These are phyloP conservation scores for Microctenopoma stevenorrisi DNA, from an alignment of 2,797 vertebrate species.

Conservation along the genomic window DNA sequence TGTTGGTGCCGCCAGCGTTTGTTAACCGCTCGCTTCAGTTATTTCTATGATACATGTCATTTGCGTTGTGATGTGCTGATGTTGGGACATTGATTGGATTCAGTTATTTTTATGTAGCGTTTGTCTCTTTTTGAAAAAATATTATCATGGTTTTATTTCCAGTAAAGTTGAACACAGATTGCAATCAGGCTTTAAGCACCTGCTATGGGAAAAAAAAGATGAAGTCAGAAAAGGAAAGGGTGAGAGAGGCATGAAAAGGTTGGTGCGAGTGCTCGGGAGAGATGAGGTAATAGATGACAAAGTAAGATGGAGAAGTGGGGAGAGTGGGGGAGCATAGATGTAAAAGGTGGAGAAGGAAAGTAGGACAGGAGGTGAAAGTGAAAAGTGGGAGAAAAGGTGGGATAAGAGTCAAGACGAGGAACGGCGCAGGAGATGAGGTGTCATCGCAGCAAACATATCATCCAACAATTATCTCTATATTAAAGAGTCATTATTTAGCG, in stretches of 20 bases:
- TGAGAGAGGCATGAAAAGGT: neutral
- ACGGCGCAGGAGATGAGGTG: neutral
- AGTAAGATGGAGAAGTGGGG: neutral
- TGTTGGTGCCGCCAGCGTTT: conserved; percentile 31
- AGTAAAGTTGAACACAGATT: neutral
- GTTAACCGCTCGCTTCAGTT: neutral
- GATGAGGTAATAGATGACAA: conserved; percentile 3
- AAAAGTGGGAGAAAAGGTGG: neutral
- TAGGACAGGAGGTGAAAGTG: conserved; percentile 11
- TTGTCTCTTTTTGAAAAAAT: neutral
- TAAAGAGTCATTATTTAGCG: neutral
- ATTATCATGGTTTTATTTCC: neutral
- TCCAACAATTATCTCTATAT: neutral
- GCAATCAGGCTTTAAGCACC: conserved; percentile 18
- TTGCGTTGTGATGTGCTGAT: no score
- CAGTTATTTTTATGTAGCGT: neutral
- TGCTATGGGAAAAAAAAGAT: conserved; percentile 24
- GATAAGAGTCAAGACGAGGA: neutral
- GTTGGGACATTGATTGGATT: neutral
- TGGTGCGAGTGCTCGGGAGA: neutral
- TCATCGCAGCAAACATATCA: neutral
- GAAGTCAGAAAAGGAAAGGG: neutral
- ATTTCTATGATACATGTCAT: no score
- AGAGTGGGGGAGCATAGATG: neutral
- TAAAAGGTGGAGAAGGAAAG: neutral